Percentiles rank a stretch among this genome's conserved stretches.
These are phyloP conservation scores for Latrodectus geometricus DNA, from an alignment of 1,140 invertebrate genomes.

Conservation along the genomic window DNA sequence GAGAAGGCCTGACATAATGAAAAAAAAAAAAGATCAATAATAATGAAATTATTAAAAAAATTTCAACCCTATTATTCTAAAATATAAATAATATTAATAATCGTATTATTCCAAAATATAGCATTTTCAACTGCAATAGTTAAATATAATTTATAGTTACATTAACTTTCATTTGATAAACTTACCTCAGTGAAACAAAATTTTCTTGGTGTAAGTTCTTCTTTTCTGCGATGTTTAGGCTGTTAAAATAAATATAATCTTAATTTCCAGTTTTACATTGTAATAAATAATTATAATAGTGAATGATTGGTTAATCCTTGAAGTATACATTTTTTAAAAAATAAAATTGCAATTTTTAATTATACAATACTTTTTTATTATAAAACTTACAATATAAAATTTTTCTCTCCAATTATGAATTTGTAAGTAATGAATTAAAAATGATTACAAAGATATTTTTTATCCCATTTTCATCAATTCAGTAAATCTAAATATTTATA, in stretches of 20 bases:
- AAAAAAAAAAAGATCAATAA: not conserved
- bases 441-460: too few relatives aligned
- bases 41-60: not conserved
- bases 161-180: not conserved
- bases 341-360: not conserved
- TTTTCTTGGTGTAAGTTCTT: slow-evolving; percentile 27
- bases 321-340: not conserved
- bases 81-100: too few relatives aligned
- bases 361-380: too few relatives aligned
- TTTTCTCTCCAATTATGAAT: not conserved
- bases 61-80: not conserved
- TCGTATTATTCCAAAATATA: not conserved
- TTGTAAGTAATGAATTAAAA: not conserved
- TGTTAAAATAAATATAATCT: not conserved
- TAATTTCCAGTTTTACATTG: not conserved
- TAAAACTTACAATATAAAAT: too few relatives aligned
- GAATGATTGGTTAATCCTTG: not conserved
- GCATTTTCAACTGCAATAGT: not conserved
- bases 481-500: too few relatives aligned
- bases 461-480: too few relatives aligned
- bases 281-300: not conserved
- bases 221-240: slow-evolving; percentile 26
- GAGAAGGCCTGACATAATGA: not conserved
- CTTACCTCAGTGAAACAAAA: slow-evolving; percentile 20
- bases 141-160: not conserved